Conservation (phyloP, 2,888 invertebrate species). For the Rugalucina vietnamica region DNA sequence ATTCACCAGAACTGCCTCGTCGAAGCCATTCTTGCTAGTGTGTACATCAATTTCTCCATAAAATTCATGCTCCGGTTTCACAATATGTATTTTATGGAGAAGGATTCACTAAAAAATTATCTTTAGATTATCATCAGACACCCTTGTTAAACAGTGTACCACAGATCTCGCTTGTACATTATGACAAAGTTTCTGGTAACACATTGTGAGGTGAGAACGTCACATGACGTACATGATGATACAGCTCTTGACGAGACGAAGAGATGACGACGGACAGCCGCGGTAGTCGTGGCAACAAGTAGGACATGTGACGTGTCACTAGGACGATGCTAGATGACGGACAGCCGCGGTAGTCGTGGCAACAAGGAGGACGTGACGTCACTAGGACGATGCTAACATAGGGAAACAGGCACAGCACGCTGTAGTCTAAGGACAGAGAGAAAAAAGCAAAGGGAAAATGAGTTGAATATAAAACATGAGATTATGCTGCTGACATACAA, state of each 20-base stretch:
- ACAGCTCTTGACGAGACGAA: constrained; percentile 13
- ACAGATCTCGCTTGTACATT: not conserved
- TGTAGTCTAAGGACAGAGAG: constrained; percentile 11
- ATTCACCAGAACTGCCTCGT: no score
- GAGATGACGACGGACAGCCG: constrained; percentile 14
- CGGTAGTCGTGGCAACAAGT: constrained; percentile 14
- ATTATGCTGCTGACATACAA: no score
- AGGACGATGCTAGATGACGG: no score
- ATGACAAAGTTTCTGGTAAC: constrained; percentile 5
- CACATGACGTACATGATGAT: constrained; percentile 9
- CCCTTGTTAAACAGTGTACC: no score
- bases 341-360: constrained; percentile 14
- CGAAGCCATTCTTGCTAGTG: no score
- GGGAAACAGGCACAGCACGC: constrained; percentile 11
- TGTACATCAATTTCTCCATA: no score
- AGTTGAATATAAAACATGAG: constrained; percentile 11
- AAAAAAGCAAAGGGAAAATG: constrained; percentile 13
- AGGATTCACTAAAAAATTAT: no score
- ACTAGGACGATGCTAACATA: constrained; percentile 6
- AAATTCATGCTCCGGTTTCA: no score
- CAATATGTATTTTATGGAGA: no score
- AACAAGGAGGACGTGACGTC: constrained; percentile 8
- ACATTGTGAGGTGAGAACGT: constrained; percentile 8
- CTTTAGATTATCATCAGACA: no score
- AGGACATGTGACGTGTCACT: no score